Evolutionary conservation across 35 echinoderm and acorn worm species (phyloP), one percentile per base, ranked within the genome.

Genomic region (Holothuria glaberrima): DNA sequence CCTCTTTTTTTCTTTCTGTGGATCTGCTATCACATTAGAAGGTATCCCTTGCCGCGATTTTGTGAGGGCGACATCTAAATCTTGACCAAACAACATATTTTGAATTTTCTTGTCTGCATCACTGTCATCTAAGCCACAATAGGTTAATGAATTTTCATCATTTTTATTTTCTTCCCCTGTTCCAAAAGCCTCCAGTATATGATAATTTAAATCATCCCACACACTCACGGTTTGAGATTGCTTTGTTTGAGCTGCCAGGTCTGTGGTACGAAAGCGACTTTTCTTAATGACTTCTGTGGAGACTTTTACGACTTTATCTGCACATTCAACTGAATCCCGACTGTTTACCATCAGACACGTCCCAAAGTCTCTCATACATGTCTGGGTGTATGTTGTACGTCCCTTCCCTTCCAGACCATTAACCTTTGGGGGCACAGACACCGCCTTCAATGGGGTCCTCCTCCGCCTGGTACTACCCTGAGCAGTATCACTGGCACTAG

Each of bases 41-140:
- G 71, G 71, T 35, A 75, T 75, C 31, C 71, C 71, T 38, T 41
- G 31, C 22, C 19, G 71, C 14, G 30, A 34, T 12, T 75, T 38
- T 3, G 34, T 75, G 31, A 75, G 32, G 2, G 71, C 71, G 20
- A 41, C 22, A 12, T 75, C 71, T 3, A 75, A 38, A 41, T 75
- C 71, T 21, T 75, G 71, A 41, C 71, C 71, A n/a, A 75, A 75
- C 30, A 75, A 41, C 71, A 75, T 75, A 14, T 41, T 31, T n/a
- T 75, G 71, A 44, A 75, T 75, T 41, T 75, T 75, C 34, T 75
- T 75, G 22, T 75, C 71, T 21, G 44, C 71, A 16, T 75, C 30
- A 29, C 30, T 18, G 33, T 41, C 19, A 32, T 75, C 71, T 38
- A 21, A 16, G 9, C 69, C 69, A 6, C 10, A 19, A 32, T 21